A percentile compares a stretch with the other conserved stretches of the same genome.
Evolutionary conservation across 2,888 invertebrate species (phyloP).

Genomic region (Molorchus minor): DNA sequence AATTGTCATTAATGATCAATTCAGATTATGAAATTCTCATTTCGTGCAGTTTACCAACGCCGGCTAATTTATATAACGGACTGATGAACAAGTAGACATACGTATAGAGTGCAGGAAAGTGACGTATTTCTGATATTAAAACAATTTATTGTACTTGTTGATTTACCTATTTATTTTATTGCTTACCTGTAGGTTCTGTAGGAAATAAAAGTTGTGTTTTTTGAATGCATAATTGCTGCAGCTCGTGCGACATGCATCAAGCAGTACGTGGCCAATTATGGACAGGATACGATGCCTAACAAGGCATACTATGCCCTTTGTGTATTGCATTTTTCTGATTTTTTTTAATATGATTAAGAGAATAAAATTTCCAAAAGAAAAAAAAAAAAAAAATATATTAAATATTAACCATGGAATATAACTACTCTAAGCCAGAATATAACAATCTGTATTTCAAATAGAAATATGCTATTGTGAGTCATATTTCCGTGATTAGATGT

Average conservation of each 20-base stretch:
- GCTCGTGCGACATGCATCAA: conserved; percentile 4
- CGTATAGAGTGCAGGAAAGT: conserved; percentile 6
- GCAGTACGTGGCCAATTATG: conserved; percentile 10
- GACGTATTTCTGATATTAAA: conserved; percentile 16
- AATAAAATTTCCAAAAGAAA: no score
- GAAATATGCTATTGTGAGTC: no score
- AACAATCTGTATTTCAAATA: no score
- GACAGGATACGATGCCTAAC: conserved; percentile 12
- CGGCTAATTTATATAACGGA: conserved; percentile 1
- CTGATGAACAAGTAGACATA: conserved; percentile 17
- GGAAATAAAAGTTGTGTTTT: conserved; percentile 12
- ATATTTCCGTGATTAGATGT: no score
- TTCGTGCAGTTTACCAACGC: neutral
- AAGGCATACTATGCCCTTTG: neutral
- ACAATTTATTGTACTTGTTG: conserved; percentile 5
- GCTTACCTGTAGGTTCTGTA: neutral
- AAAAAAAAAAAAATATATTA: no score
- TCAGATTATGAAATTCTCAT: neutral
- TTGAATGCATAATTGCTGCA: conserved; percentile 17
- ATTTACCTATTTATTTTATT: conserved; percentile 18
- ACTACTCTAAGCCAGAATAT: no score
- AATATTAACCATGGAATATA: no score
- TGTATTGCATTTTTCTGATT: no score
- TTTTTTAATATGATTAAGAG: no score
- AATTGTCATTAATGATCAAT: no score